These are phyloP conservation scores for Oceanites oceanicus DNA, from an alignment of 2,113 vertebrate genomes.

Conservation along the genomic window DNA sequence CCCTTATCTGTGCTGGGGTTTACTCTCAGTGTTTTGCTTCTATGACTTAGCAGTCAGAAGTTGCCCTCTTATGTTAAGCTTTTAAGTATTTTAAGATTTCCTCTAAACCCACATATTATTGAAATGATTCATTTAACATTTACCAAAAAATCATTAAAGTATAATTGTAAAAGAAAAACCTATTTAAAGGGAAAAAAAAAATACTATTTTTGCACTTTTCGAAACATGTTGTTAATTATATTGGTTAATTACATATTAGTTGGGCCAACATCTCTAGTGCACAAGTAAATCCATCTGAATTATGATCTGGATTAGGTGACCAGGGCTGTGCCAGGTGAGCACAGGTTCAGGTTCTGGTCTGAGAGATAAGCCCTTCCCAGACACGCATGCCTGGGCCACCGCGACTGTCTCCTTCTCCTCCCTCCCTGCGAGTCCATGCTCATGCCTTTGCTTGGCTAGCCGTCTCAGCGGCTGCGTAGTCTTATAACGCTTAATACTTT, in stretches of 20 bases:
- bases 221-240: not conserved
- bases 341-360: not conserved
- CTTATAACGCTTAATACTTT: not conserved
- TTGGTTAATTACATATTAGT: not conserved
- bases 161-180: not conserved
- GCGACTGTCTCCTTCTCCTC: not conserved
- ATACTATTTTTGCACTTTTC: not conserved
- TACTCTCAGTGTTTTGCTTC: not conserved
- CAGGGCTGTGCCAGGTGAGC: not conserved
- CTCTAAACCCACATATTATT: not conserved
- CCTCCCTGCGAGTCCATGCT: not conserved
- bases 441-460: not conserved
- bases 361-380: not conserved
- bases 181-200: not conserved
- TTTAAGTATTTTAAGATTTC: not conserved
- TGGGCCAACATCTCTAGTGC: not conserved
- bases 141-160: not conserved
- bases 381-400: too few relatives aligned
- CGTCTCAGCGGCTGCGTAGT: rapidly evolving
- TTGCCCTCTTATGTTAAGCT: not conserved
- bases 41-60: not conserved
- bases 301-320: not conserved
- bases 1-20: not conserved
- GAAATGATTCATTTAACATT: not conserved
- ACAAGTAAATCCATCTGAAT: not conserved